Base-by-base conservation (phyloP, 2,888 invertebrate genomes). In the Linyphia triangularis region DNA sequence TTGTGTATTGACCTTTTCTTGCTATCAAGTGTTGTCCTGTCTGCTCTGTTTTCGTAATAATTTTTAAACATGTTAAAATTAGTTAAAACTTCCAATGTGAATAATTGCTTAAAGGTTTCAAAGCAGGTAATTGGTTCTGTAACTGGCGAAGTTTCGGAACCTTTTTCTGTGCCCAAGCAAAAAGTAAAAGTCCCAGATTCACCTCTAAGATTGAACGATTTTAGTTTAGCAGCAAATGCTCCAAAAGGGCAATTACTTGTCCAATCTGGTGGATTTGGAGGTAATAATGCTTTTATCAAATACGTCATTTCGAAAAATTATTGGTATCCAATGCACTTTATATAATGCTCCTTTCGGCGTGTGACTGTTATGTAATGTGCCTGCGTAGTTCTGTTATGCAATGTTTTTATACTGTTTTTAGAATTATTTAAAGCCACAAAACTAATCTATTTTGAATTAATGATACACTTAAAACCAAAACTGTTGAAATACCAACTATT, bases 81-180 rank as follows among this genome's bases (percentile, higher is more conserved):
- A 81, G 65, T 75, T 16, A 81, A 81, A 81, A 28, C 28, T 30
- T 40, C 81, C 2, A 85, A 81, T 51, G 28, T 85, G 59, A 69
- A 19, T 13, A 78, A 69, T 79, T 89, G 19, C 33, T 24, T 69
- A 7, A 83, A 83, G 43, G 86, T 63, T 28, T 63, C 89, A 0
- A 70, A 70, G 43, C 77, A 78, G 73, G 86, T 84, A 2, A 67
- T 89, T 40, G 86, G 85, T 9, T 77, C 89, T 30, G 37, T 82
- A 22, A 73, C 40, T n/a, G 83, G 73, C 72, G 81, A 82, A 37
- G 24, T 89, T 10, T 65, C 73, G 13, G 67, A 69, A 16, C 83
- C 86, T 6, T 77, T 73, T 70, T 24, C 67, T 22, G 3, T 84
- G 24, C 24, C 57, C 0, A 30, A 63, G 22, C 37, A 83, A 79